These are phyloP conservation scores for Peromyscus nudipes DNA, from an alignment of 2,797 vertebrate genomes.

Conservation along the genomic window DNA sequence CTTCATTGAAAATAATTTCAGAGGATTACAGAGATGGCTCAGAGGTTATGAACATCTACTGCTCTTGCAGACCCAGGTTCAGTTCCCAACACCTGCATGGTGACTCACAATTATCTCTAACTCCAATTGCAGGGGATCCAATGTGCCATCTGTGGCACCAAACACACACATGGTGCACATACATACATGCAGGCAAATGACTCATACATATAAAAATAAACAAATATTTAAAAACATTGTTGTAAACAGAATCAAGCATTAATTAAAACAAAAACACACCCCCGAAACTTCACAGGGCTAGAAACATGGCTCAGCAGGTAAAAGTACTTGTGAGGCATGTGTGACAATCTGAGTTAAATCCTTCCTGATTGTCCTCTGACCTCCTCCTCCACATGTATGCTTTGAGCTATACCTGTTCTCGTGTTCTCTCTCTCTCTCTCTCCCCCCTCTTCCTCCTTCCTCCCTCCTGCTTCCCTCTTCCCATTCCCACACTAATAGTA, in stretches of 20 bases:
- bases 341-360: background rate
- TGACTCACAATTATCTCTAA: background rate
- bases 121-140: no score
- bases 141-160: background rate
- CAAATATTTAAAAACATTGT: background rate
- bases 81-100: background rate
- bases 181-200: no score
- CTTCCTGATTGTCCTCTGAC: background rate
- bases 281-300: background rate
- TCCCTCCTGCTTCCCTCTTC: fast-evolving
- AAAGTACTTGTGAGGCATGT: background rate
- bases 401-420: background rate
- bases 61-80: background rate
- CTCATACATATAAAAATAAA: background rate
- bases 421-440: no score
- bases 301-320: background rate
- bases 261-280: background rate
- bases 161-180: background rate
- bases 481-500: background rate
- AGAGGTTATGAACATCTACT: background rate
- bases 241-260: background rate
- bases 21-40: background rate
- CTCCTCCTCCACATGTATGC: background rate
- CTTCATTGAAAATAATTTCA: background rate
- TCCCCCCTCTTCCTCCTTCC: background rate